phyloP scores from a whole-genome alignment of 1,140 invertebrate species.

The Ceratoteleas bidentatus region DNA sequence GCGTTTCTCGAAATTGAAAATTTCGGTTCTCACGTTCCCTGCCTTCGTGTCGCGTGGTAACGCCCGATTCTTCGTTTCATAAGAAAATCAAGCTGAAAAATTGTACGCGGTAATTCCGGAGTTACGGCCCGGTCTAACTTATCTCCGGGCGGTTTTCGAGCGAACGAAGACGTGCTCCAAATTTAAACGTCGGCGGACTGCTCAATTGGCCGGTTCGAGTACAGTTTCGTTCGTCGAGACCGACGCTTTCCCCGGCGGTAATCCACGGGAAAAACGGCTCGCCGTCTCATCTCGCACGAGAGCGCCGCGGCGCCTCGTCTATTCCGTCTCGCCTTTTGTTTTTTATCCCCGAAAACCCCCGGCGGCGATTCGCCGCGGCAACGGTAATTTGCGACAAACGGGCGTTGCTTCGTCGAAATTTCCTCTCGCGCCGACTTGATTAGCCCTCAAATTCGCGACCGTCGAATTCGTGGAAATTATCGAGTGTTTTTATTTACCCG shows the following conservation, averaged over 20 bases:
- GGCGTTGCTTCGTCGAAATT: slow-evolving; percentile 41
- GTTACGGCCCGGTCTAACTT: slow-evolving; percentile 38
- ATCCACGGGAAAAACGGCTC: slow-evolving; percentile 62
- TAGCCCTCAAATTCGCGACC: slow-evolving; percentile 33
- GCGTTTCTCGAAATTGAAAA: too few relatives aligned
- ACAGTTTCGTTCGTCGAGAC: slow-evolving; percentile 36
- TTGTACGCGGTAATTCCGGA: slow-evolving; percentile 32
- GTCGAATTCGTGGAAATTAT: too few relatives aligned
- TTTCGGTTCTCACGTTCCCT: too few relatives aligned
- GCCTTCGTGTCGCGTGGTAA: too few relatives aligned
- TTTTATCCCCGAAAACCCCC: slow-evolving; percentile 33
- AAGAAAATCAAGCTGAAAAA: slow-evolving; percentile 47
- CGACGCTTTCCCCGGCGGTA: slow-evolving; percentile 46
- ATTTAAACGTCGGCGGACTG: slow-evolving; percentile 56
- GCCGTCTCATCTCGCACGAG: slow-evolving; percentile 47
- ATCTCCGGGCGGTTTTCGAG: slow-evolving; percentile 23
- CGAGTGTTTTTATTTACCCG: too few relatives aligned
- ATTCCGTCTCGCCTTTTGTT: slow-evolving; percentile 40
- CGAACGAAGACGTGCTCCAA: slow-evolving; percentile 49
- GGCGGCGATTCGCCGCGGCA: slow-evolving; percentile 47
- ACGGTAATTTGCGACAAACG: slow-evolving; percentile 64
- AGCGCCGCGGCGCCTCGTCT: slow-evolving; percentile 52
- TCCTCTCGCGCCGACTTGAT: slow-evolving; percentile 55
- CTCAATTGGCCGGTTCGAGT: slow-evolving; percentile 53
- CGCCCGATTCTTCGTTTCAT: too few relatives aligned